phyloP scores from a whole-genome alignment of 2,113 vertebrate species.

The Rhizomys pruinosus region DNA sequence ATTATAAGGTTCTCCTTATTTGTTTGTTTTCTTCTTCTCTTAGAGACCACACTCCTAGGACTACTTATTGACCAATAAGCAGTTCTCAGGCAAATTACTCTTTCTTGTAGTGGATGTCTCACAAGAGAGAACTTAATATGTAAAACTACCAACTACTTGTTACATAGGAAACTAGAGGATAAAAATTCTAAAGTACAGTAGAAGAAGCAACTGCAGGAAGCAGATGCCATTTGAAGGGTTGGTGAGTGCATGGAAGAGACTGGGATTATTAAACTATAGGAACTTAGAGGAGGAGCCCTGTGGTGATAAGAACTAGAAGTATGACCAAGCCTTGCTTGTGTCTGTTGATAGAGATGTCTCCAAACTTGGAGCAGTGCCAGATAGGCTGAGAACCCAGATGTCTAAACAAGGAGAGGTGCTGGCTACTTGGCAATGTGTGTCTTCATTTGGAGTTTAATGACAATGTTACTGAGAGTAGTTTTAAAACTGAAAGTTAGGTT shows the following conservation, averaged over 20 bases:
- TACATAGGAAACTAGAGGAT: not conserved
- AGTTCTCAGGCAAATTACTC: not conserved
- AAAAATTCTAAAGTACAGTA: not conserved
- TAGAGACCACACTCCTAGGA: not conserved
- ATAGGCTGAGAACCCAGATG: not conserved
- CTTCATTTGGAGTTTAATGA: constrained; percentile 19
- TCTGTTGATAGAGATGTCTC: not conserved
- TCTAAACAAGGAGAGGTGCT: not conserved
- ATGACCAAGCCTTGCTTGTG: too few relatives aligned
- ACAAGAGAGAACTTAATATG: not conserved
- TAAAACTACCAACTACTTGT: not conserved
- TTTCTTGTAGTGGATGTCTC: not conserved
- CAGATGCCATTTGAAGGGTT: too few relatives aligned
- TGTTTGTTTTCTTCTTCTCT: not conserved
- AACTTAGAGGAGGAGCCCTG: not conserved
- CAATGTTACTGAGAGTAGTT: not conserved
- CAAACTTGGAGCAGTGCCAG: not conserved
- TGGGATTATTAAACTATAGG: not conserved
- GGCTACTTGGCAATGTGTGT: not conserved
- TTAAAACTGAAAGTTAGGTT: not conserved
- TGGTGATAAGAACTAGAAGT: not conserved
- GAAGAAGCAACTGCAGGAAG: not conserved
- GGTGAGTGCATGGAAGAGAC: not conserved
- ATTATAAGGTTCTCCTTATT: not conserved
- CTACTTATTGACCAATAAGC: not conserved